Base-by-base conservation (phyloP, 1,140 invertebrate genomes). In the Micrasema minimum region DNA sequence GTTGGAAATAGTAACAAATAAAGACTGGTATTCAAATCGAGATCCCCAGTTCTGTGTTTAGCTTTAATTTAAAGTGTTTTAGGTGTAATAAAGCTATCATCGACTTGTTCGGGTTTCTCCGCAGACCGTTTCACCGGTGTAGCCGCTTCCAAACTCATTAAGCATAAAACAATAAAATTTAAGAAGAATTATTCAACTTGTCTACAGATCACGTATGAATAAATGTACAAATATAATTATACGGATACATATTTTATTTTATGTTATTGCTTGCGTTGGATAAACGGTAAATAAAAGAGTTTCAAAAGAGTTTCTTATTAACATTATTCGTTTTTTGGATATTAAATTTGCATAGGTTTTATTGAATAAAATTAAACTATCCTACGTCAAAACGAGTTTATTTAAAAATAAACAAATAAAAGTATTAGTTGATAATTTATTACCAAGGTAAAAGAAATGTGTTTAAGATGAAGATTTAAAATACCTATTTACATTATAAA, bases 41-140 rank as follows among this genome's bases (percentile, higher is more conserved):
- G 48, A 23, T 18, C 22, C 22, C 48, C n/a, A 31, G 48, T 22
- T 14, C 20, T 51, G 48, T 51, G 48, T 51, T 51, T 51, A 26
- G 48, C 22, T 51, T 51, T 51, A 51, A 51, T 51, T 51, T 51
- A 51, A 51, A 51, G 48, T 51, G 48, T 51, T 51, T 23, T 51
- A 51, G 48, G 22, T 22, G 48, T 51, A 51, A 51, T 51, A 51
- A 51, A 51, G 48, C 48, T 51, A 51, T 51, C 48, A 51, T 14
- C 48, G 22, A 2, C 48, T 51, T 51, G 48, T 23, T 51, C 20
- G 48, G 9, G 4, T 22, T 22, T 23, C 48, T 45, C 11, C 26
- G 2, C 26, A 31, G 26, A 4, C 11, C 2, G 14, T 46, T 14
- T 43, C 38, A 6, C 38, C 38, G 14, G 38, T 46, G 4, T 18